Percentiles rank a stretch among this genome's conserved stretches.
phyloP scores from a whole-genome alignment of 92 coral and sea anemone species.

The Porites cylindrica region DNA sequence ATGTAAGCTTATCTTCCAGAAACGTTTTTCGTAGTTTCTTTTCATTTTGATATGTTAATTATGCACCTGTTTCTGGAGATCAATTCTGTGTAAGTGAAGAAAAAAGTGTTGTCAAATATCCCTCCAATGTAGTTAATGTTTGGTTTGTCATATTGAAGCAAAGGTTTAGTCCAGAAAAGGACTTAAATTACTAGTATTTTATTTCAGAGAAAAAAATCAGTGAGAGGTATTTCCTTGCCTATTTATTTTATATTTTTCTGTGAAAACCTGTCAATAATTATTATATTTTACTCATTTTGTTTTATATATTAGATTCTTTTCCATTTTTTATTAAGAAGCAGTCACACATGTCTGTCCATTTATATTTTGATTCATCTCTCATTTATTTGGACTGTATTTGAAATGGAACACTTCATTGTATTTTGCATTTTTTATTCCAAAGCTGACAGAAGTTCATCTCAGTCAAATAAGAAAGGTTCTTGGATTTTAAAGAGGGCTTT shows the following conservation, averaged over 20 bases:
- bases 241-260: neutral
- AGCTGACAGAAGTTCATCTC: neutral
- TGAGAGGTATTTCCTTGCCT: constrained; percentile 9
- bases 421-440: constrained; percentile 30
- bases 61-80: constrained; percentile 2
- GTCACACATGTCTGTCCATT: neutral
- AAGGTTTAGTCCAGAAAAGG: too few relatives aligned
- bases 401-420: constrained; percentile 2
- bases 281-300: neutral
- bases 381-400: constrained; percentile 23
- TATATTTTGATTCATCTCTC: neutral
- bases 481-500: neutral
- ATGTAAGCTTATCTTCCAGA: neutral
- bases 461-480: constrained; percentile 1
- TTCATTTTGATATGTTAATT: constrained; percentile 6
- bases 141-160: neutral
- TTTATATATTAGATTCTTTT: neutral
- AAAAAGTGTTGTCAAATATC: neutral
- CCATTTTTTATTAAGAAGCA: neutral
- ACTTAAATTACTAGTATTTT: too few relatives aligned
- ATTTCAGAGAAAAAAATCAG: neutral
- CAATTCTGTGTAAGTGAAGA: neutral
- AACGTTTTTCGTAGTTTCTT: neutral
- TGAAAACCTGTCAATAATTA: neutral
- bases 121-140: neutral